phyloP scores from a whole-genome alignment of 2,888 invertebrate species.

The Quadriops clusia region DNA sequence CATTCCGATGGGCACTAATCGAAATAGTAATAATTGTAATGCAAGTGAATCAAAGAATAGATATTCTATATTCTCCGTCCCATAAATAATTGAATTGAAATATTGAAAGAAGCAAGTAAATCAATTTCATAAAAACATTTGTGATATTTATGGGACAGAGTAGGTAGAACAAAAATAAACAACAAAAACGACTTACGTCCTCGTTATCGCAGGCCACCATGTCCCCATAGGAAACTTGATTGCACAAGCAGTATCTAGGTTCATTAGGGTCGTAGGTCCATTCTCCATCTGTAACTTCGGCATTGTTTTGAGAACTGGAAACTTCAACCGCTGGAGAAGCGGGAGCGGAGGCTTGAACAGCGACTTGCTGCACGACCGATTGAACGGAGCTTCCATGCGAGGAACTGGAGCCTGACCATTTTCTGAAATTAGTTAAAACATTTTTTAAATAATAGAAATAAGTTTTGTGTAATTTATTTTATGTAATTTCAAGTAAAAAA shows the following conservation, averaged over 20 bases:
- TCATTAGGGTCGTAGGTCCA: constrained; percentile 96
- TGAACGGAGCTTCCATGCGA: constrained; percentile 22
- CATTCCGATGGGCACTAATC: constrained; percentile 92
- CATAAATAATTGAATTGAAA: not conserved
- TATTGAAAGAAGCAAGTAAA: no score
- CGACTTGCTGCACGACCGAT: no score
- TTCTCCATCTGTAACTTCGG: constrained; percentile 57
- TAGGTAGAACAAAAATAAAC: not conserved
- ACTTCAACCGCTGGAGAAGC: constrained; percentile 18
- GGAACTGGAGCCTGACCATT: constrained; percentile 29
- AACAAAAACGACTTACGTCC: no score
- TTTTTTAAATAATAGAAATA: constrained; percentile 4
- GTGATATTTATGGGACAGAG: constrained; percentile 1
- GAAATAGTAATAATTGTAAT: constrained; percentile 19
- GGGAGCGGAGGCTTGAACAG: constrained; percentile 28
- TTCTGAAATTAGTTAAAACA: constrained; percentile 22
- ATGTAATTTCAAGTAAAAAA: no score
- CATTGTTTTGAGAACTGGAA: constrained; percentile 14
- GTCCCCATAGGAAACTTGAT: constrained; percentile 94
- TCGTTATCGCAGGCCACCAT: constrained; percentile 99
- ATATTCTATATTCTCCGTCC: no score
- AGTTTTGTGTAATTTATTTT: no score
- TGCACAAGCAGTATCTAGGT: constrained; percentile 90
- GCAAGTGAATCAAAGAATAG: no score
- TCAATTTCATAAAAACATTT: constrained; percentile 1